Percentiles rank a stretch among this genome's conserved stretches.
These are phyloP conservation scores for Coelopa pilipes DNA, from an alignment of 2,888 invertebrate genomes.

Conservation along the genomic window DNA sequence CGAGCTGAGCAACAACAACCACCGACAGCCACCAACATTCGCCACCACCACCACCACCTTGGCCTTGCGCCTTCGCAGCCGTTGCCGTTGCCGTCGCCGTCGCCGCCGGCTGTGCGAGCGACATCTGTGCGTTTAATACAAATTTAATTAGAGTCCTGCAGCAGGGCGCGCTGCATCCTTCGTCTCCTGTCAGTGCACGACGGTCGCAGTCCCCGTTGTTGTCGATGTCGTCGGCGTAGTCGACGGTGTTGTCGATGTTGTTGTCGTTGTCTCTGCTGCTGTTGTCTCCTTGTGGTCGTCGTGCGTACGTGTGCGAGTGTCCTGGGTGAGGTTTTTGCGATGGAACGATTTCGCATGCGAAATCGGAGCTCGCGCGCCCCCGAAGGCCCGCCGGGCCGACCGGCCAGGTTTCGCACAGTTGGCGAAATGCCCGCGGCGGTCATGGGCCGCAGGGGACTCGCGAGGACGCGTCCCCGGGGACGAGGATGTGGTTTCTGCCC, in stretches of 20 bases:
- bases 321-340: too few relatives aligned
- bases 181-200: conserved; percentile 23
- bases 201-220: conserved; percentile 8
- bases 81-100: conserved; percentile 31
- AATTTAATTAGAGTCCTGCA: conserved; percentile 55
- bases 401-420: too few relatives aligned
- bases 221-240: not conserved
- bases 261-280: not conserved
- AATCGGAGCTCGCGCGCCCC: too few relatives aligned
- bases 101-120: conserved; percentile 49
- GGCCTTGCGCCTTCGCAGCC: not conserved
- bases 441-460: not conserved
- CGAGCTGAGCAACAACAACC: not conserved
- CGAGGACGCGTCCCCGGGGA: not conserved
- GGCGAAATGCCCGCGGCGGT: too few relatives aligned
- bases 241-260: not conserved
- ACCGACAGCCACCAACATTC: not conserved
- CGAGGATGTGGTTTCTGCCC: not conserved
- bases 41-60: too few relatives aligned
- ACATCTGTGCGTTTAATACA: conserved; percentile 56
- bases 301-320: not conserved
- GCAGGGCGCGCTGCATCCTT: conserved; percentile 21
- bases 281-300: not conserved
- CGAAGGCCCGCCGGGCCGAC: too few relatives aligned
- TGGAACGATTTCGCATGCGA: not conserved